phyloP scores from a whole-genome alignment of 2,888 invertebrate genomes.

The Eumacrocentrus americanus region DNA sequence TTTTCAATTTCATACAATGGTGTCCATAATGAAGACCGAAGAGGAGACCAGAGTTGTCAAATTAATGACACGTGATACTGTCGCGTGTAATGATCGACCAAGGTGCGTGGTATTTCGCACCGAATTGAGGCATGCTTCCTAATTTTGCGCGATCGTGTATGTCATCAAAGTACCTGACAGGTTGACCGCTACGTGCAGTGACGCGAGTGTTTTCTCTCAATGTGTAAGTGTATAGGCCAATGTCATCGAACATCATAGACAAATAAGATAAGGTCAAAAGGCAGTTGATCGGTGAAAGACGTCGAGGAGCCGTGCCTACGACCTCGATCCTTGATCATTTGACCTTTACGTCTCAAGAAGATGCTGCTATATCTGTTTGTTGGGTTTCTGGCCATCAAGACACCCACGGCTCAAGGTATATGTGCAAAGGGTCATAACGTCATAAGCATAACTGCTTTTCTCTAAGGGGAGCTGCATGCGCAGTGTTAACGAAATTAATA shows the following conservation, averaged over 20 bases:
- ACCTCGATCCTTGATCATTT: neutral
- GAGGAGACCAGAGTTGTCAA: neutral
- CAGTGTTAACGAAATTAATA: conserved; percentile 18
- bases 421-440: neutral
- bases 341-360: conserved; percentile 41
- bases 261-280: neutral
- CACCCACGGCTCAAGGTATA: conserved; percentile 52
- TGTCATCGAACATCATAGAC: neutral
- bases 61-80: conserved; percentile 10
- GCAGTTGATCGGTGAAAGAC: conserved; percentile 6
- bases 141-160: conserved; percentile 9
- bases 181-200: neutral
- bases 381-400: conserved; percentile 50
- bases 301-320: neutral
- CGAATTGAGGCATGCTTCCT: conserved; percentile 1
- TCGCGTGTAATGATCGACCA: conserved; percentile 19
- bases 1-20: neutral
- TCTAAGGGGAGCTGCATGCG: neutral
- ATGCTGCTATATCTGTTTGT: conserved; percentile 53
- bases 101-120: conserved; percentile 4
- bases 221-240: neutral
- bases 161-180: neutral
- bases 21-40: neutral
- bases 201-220: neutral
- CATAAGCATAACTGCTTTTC: neutral